Conservation (phyloP, 2,113 vertebrate species). For the Psephotus haematonotus region DNA sequence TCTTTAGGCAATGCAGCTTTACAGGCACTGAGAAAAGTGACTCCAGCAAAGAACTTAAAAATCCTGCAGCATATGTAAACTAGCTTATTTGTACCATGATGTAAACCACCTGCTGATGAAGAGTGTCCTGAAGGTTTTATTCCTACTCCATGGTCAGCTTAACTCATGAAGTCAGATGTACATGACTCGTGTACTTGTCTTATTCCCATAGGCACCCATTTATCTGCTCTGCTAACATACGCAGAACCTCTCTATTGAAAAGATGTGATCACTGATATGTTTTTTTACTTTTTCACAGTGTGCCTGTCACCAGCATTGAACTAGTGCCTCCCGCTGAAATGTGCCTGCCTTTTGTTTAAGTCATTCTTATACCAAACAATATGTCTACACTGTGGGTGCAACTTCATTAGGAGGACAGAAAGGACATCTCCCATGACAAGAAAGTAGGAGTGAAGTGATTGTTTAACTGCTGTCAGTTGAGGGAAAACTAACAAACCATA, state of each 20-base stretch:
- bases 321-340: not conserved
- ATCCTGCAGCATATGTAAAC: not conserved
- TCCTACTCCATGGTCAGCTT: not conserved
- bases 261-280: not conserved
- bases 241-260: not conserved
- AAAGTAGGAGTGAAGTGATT: not conserved
- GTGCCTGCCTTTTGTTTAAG: not conserved
- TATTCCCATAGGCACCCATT: not conserved
- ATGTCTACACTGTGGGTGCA: not conserved
- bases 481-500: not conserved
- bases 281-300: not conserved
- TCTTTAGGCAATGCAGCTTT: not conserved
- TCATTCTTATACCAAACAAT: not conserved
- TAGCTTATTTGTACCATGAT: not conserved
- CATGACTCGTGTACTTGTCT: not conserved
- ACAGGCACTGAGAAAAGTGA: not conserved
- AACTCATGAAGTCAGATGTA: not conserved
- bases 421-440: not conserved
- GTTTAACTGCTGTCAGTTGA: not conserved
- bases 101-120: slow-evolving; percentile 22
- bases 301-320: not conserved
- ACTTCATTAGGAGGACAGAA: not conserved
- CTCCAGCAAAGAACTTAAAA: not conserved
- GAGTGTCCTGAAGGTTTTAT: slow-evolving; percentile 38
- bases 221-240: not conserved